Percentiles rank a stretch among this genome's conserved stretches.
These are phyloP conservation scores for Myripristis murdjan DNA, from an alignment of 2,797 vertebrate genomes.

Conservation along the genomic window DNA sequence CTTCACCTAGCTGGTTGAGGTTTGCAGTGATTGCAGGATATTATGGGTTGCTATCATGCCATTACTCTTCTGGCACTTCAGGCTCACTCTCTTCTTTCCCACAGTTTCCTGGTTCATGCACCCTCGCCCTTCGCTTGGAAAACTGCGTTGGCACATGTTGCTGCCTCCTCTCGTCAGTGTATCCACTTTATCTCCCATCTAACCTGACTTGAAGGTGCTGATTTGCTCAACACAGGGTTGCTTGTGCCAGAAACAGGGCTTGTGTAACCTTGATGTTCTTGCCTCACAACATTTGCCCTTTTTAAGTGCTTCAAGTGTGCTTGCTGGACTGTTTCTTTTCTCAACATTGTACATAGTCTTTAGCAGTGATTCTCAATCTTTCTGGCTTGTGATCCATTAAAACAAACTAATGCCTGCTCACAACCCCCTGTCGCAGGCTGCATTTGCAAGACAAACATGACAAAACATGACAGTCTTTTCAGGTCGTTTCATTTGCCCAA, in stretches of 20 bases:
- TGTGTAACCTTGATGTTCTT: not conserved
- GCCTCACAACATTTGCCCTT: not conserved
- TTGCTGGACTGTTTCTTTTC: not conserved
- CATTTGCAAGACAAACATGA: too few species aligned
- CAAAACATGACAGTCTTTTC: too few species aligned
- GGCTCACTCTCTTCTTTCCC: not conserved
- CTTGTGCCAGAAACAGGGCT: conserved; percentile 13
- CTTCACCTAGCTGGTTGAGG: not conserved
- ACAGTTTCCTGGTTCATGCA: too few species aligned
- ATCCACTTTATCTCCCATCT: not conserved
- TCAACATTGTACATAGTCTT: too few species aligned
- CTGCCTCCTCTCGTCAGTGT: not conserved
- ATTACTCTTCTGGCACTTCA: not conserved
- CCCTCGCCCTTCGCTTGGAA: too few species aligned
- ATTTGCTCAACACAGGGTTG: not conserved
- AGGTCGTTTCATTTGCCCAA: too few species aligned
- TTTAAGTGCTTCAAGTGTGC: not conserved
- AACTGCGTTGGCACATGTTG: too few species aligned
- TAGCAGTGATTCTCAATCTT: too few species aligned
- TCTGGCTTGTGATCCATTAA: too few species aligned
- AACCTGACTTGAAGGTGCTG: not conserved
- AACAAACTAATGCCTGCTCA: too few species aligned
- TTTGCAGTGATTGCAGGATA: not conserved
- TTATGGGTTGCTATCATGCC: not conserved
- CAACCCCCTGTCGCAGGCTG: too few species aligned